Conservation (phyloP, 2,888 invertebrate species). For the Tuberolachnus salignus region DNA sequence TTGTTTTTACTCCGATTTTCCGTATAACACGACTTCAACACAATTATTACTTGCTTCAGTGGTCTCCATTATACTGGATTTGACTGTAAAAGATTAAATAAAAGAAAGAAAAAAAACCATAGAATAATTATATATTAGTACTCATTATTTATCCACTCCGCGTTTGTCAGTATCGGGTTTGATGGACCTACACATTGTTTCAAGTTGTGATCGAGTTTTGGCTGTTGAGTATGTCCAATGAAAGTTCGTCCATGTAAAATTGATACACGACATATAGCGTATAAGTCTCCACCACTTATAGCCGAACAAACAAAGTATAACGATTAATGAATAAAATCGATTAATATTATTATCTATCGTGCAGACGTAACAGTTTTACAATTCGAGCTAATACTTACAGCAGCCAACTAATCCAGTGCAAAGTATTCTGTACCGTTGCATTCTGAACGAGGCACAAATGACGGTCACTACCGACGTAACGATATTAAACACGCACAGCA, state of each 20-base stretch:
- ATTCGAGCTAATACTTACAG: neutral
- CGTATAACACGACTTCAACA: no score
- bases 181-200: no score
- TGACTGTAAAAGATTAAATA: no score
- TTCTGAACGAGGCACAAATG: neutral
- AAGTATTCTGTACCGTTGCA: neutral
- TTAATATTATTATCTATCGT: neutral
- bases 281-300: neutral
- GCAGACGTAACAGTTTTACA: neutral
- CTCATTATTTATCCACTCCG: no score
- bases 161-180: no score
- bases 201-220: no score
- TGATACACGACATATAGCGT: neutral
- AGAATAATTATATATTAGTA: no score
- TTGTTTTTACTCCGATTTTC: no score
- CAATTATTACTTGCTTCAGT: no score
- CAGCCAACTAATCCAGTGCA: neutral
- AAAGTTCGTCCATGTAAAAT: slow-evolving; percentile 3
- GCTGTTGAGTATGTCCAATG: neutral
- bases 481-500: neutral
- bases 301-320: neutral
- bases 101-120: no score
- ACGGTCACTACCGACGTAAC: neutral
- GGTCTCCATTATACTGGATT: no score
- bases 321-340: no score